Percentiles rank a stretch among this genome's conserved stretches.
Evolutionary conservation across 2,888 invertebrate species (phyloP).

Genomic region (Poecilus cupreus): DNA sequence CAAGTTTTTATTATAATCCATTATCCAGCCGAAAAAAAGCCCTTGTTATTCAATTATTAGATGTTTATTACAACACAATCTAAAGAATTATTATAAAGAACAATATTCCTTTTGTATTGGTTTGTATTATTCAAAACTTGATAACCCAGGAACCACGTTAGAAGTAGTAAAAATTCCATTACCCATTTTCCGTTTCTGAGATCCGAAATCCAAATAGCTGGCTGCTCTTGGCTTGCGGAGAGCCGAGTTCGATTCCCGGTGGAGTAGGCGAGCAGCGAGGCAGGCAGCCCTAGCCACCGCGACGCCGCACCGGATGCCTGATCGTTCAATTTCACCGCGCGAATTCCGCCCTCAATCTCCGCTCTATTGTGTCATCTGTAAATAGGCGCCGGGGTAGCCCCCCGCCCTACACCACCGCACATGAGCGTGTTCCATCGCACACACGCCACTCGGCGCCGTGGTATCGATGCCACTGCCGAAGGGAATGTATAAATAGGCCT

Average conservation of each 20-base stretch:
- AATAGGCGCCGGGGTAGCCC: conserved; percentile 19
- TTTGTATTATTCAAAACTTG: conserved; percentile 15
- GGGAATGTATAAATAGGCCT: conserved; percentile 55
- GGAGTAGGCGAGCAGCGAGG: conserved; percentile 36
- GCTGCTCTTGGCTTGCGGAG: neutral
- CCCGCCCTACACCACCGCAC: neutral
- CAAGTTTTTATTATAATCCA: too few species aligned
- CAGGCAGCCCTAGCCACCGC: neutral
- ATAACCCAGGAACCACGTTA: neutral
- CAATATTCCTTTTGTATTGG: too few species aligned
- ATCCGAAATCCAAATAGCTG: conserved; percentile 35
- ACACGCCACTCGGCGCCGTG: neutral
- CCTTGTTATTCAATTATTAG: too few species aligned
- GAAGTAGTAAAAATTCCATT: conserved; percentile 57
- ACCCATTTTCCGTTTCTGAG: conserved; percentile 37
- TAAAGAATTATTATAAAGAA: too few species aligned
- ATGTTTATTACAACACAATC: too few species aligned
- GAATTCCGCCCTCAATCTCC: conserved; percentile 58
- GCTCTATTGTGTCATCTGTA: conserved; percentile 54
- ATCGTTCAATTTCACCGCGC: conserved; percentile 57
- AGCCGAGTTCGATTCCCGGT: conserved; percentile 53
- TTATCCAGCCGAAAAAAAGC: too few species aligned
- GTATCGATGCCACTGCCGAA: neutral
- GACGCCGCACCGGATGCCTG: conserved; percentile 48
- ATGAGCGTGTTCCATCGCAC: neutral